A percentile compares a stretch with the other conserved stretches of the same genome.
phyloP scores from a whole-genome alignment of 1,140 invertebrate genomes.

The Orussus abietinus region DNA sequence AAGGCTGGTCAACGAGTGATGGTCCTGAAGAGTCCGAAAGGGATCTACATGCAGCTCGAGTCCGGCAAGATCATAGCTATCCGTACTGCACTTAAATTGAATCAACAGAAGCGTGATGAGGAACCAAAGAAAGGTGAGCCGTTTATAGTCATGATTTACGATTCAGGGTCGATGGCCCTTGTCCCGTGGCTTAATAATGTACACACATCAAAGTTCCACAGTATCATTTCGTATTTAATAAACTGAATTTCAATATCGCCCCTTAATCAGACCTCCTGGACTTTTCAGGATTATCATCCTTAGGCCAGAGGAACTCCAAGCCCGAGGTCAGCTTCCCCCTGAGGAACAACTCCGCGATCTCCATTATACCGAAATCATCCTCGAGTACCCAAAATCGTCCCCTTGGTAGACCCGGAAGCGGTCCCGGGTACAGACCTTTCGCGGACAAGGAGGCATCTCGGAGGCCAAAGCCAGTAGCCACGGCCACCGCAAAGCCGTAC shows the following conservation, averaged over 20 bases:
- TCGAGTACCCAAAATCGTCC: constrained; percentile 41
- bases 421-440: constrained; percentile 43
- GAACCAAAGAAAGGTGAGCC: constrained; percentile 57
- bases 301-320: constrained; percentile 51
- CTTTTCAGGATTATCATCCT: constrained; percentile 49
- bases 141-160: constrained; percentile 21
- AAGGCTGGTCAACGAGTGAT: constrained; percentile 91
- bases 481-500: constrained; percentile 42
- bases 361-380: constrained; percentile 60
- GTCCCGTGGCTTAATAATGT: too few species aligned
- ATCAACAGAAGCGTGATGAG: constrained; percentile 60
- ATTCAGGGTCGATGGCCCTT: too few species aligned
- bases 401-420: constrained; percentile 33
- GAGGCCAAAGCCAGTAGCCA: constrained; percentile 44
- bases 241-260: too few species aligned
- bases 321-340: constrained; percentile 57
- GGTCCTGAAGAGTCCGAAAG: constrained; percentile 91
- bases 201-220: too few species aligned
- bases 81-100: constrained; percentile 70
- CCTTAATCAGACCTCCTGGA: too few species aligned
- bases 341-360: constrained; percentile 65
- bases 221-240: too few species aligned
- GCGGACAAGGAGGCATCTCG: constrained; percentile 38
- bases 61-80: constrained; percentile 97
- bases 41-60: constrained; percentile 91